These are phyloP conservation scores for Palythoa grandiflora DNA, from an alignment of 92 coral and sea anemone species.

Conservation along the genomic window DNA sequence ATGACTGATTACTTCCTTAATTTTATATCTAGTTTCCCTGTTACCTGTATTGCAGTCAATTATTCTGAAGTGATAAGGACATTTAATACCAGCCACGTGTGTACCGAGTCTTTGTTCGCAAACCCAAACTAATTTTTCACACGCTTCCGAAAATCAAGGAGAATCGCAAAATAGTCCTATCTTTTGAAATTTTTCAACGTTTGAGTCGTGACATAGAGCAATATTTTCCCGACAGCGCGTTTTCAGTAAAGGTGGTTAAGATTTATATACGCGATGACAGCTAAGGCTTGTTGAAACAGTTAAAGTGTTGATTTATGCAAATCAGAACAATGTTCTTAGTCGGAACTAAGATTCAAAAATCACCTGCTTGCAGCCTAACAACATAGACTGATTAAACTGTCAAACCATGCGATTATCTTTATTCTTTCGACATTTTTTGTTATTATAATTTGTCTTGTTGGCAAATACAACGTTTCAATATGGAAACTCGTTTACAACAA, in stretches of 20 bases:
- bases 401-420: neutral
- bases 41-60: conserved; percentile 67
- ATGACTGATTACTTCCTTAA: conserved; percentile 56
- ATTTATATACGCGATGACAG: conserved; percentile 36
- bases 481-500: neutral
- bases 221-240: conserved; percentile 9
- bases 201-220: conserved; percentile 1
- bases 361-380: conserved; percentile 28
- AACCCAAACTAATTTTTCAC: conserved; percentile 68
- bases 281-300: conserved; percentile 34
- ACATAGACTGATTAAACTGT: neutral
- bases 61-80: conserved; percentile 68
- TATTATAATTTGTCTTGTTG: neutral
- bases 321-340: conserved; percentile 8
- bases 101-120: conserved; percentile 60
- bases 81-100: conserved; percentile 65
- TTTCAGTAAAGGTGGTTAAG: conserved; percentile 35
- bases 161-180: neutral
- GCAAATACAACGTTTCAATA: neutral
- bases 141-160: conserved; percentile 36
- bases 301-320: conserved; percentile 54
- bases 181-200: neutral
- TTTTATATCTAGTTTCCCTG: conserved; percentile 44
- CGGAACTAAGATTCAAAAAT: conserved; percentile 28
- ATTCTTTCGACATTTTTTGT: neutral